These are phyloP conservation scores for Coluber constrictor DNA, from an alignment of 2,797 vertebrate species.

Conservation along the genomic window DNA sequence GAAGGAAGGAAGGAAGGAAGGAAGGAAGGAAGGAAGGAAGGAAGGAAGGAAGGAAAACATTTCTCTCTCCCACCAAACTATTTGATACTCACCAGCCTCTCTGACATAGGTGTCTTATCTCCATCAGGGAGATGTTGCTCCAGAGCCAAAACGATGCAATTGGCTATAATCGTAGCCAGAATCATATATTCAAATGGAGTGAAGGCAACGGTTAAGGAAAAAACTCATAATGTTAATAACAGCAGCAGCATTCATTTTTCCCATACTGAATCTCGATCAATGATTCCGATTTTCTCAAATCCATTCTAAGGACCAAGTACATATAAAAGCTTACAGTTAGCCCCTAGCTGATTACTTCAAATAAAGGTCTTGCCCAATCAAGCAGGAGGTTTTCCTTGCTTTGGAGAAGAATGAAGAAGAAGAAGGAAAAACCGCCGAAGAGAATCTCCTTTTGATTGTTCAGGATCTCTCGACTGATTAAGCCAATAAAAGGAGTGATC, in stretches of 20 bases:
- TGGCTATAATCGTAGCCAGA: conserved; percentile 96
- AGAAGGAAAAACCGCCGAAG: rapidly evolving
- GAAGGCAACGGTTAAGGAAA: conserved; percentile 58
- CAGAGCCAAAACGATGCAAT: conserved; percentile 96
- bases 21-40: background rate
- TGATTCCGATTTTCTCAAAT: rapidly evolving
- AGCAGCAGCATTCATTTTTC: background rate
- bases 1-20: background rate
- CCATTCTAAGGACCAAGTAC: background rate
- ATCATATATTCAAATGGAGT: conserved; percentile 99
- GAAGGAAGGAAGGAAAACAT: background rate
- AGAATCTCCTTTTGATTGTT: background rate
- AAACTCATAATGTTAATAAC: background rate
- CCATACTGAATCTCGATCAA: background rate
- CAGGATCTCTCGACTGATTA: background rate
- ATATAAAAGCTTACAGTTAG: background rate
- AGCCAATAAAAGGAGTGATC: background rate
- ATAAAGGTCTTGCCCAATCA: background rate
- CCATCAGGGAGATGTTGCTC: conserved; percentile 93
- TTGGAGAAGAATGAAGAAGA: background rate
- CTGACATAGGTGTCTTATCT: conserved; percentile 96
- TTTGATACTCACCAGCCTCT: conserved; percentile 86
- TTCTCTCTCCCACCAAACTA: background rate
- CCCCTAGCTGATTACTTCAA: background rate
- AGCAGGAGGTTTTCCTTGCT: background rate